Conservation (phyloP, 1,140 invertebrate species). For the Halesus radiatus region DNA sequence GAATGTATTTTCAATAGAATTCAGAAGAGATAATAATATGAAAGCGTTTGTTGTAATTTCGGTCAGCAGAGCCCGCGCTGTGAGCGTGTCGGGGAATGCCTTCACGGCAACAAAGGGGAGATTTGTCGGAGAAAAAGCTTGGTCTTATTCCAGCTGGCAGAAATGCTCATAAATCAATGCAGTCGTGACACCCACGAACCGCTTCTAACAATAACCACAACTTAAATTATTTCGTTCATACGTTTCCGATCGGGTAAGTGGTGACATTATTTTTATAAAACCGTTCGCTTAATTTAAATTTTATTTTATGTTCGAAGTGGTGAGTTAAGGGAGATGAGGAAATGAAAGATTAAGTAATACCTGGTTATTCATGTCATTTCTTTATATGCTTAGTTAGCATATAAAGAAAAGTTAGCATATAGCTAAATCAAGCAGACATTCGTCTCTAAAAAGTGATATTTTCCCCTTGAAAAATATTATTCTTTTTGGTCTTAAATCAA, state of each 20-base stretch:
- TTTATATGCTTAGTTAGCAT: too few relatives aligned
- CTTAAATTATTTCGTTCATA: background rate
- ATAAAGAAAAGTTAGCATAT: too few relatives aligned
- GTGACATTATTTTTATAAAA: too few relatives aligned
- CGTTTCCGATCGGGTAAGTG: background rate
- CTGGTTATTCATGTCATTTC: too few relatives aligned
- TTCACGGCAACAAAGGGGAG: slow-evolving; percentile 24
- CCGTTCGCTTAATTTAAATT: too few relatives aligned
- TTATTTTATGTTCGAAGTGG: too few relatives aligned
- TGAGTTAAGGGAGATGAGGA: too few relatives aligned
- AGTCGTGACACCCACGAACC: background rate
- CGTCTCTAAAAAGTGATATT: too few relatives aligned
- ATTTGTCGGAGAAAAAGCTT: slow-evolving; percentile 31
- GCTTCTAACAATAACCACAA: slow-evolving; percentile 14
- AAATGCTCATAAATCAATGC: slow-evolving; percentile 47
- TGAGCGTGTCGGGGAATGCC: slow-evolving; percentile 28
- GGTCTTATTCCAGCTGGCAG: slow-evolving; percentile 6
- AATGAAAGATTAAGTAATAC: too few relatives aligned
- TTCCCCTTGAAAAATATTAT: too few relatives aligned
- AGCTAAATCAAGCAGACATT: too few relatives aligned
- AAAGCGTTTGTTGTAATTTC: slow-evolving; percentile 36
- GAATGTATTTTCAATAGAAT: background rate
- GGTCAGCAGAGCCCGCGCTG: slow-evolving; percentile 23
- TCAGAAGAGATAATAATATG: slow-evolving; percentile 3
- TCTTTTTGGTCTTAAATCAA: too few relatives aligned